Evolutionary conservation across 2,888 invertebrate genomes (phyloP).

Genomic region (Sphinx pinastri): DNA sequence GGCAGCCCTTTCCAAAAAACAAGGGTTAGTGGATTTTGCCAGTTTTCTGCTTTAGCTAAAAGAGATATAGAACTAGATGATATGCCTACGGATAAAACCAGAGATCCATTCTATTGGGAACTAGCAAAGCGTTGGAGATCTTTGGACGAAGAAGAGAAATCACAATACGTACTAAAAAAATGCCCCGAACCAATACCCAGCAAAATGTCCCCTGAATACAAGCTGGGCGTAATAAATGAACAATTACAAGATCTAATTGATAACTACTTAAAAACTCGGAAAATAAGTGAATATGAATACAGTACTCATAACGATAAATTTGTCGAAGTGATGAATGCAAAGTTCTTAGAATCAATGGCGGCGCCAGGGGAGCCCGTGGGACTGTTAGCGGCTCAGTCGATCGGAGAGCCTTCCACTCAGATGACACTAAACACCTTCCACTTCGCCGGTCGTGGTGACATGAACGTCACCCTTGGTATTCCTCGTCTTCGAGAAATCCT

Average conservation of each 20-base stretch:
- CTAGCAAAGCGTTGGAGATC: constrained; percentile 87
- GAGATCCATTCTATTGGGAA: constrained; percentile 84
- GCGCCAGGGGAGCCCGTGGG: constrained; percentile 98
- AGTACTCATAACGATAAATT: constrained; percentile 81
- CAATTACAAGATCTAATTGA: constrained; percentile 88
- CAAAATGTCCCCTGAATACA: constrained; percentile 87
- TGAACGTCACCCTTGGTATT: constrained; percentile 99
- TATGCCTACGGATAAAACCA: constrained; percentile 79
- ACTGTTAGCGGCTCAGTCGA: constrained; percentile 97
- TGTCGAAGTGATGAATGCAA: constrained; percentile 88
- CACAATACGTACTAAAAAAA: constrained; percentile 77
- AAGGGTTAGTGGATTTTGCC: constrained; percentile 83
- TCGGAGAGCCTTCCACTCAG: constrained; percentile 99
- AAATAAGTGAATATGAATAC: constrained; percentile 54
- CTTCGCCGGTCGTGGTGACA: constrained; percentile 99
- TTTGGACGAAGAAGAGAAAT: constrained; percentile 84
- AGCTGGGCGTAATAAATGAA: constrained; percentile 94
- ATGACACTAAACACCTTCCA: constrained; percentile 99
- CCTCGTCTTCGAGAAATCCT: constrained; percentile 98
- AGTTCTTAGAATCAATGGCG: constrained; percentile 90
- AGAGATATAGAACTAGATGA: constrained; percentile 74
- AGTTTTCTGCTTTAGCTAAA: constrained; percentile 83
- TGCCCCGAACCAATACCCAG: constrained; percentile 91
- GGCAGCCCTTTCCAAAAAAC: constrained; percentile 72
- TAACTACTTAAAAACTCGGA: constrained; percentile 80